Evolutionary conservation across 2,888 invertebrate species (phyloP).

Genomic region (Acanthosepion lycidas): DNA sequence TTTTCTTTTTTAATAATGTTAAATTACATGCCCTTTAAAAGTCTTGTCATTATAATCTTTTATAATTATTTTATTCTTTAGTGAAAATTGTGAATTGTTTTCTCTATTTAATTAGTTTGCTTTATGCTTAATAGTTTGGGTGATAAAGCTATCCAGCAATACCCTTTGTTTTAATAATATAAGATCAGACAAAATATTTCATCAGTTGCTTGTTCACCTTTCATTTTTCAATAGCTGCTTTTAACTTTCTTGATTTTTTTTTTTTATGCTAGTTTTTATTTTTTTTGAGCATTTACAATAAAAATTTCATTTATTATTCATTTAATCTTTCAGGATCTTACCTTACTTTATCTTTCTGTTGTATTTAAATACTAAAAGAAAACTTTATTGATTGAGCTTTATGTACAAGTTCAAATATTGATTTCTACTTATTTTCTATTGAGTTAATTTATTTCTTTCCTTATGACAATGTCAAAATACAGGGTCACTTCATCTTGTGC

Average conservation of each 20-base stretch:
- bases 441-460: not conserved
- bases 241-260: not conserved
- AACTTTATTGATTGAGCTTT: not conserved
- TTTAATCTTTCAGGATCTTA: not conserved
- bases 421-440: conserved; percentile 12
- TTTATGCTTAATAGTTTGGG: not conserved
- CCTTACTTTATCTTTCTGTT: not conserved
- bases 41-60: not conserved
- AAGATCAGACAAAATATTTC: not conserved
- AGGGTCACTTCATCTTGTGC: conserved; percentile 33
- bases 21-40: not conserved
- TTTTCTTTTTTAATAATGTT: not conserved
- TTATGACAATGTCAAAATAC: conserved; percentile 11
- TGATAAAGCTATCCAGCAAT: not conserved
- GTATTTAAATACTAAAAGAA: not conserved
- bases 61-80: not conserved
- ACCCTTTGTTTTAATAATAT: not conserved
- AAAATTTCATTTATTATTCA: not conserved
- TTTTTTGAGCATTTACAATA: not conserved
- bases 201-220: not conserved
- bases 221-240: not conserved
- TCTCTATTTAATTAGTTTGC: not conserved
- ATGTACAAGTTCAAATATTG: conserved; percentile 12
- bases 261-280: not conserved
- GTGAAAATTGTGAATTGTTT: not conserved